A percentile compares a stretch with the other conserved stretches of the same genome.
Conservation (phyloP, 2,888 invertebrate species). For the Campoplex capitator region DNA sequence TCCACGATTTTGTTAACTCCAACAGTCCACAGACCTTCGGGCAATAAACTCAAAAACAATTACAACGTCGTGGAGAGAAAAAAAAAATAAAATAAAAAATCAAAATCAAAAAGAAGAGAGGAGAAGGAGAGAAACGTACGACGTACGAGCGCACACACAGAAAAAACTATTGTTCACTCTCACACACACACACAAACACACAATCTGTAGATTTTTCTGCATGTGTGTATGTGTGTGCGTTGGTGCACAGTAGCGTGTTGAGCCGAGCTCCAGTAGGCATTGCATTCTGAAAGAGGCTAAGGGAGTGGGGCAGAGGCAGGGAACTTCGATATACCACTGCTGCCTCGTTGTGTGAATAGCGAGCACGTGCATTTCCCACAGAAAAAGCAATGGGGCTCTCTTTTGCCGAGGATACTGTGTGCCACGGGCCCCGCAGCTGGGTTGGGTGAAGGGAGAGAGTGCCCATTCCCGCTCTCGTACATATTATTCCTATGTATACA, state of each 20-base stretch:
- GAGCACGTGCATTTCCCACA: slow-evolving; percentile 84
- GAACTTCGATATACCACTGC: slow-evolving; percentile 50
- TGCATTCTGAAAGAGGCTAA: slow-evolving; percentile 42
- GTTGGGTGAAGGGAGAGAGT: slow-evolving; percentile 60
- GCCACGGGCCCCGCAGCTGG: slow-evolving; percentile 61
- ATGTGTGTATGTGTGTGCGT: slow-evolving; percentile 14
- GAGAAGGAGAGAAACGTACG: background rate
- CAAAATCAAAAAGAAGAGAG: background rate
- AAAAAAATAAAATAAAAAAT: background rate
- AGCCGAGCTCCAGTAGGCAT: slow-evolving; percentile 30
- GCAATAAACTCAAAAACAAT: slow-evolving; percentile 6
- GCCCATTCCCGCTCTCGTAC: slow-evolving; percentile 54
- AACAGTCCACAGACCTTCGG: background rate
- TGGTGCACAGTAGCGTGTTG: slow-evolving; percentile 55
- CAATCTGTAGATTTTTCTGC: background rate
- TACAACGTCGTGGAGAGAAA: background rate
- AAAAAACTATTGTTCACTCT: slow-evolving; percentile 22
- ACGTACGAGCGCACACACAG: background rate
- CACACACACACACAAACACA: background rate
- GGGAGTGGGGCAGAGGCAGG: slow-evolving; percentile 5
- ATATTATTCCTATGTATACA: slow-evolving; percentile 13
- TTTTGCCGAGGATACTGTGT: slow-evolving; percentile 68
- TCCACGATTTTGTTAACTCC: background rate
- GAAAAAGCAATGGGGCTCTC: slow-evolving; percentile 81
- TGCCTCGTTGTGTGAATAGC: slow-evolving; percentile 80